These are phyloP conservation scores for Pristionchus japonicus DNA, from an alignment of 2,888 invertebrate species.

Conservation along the genomic window DNA sequence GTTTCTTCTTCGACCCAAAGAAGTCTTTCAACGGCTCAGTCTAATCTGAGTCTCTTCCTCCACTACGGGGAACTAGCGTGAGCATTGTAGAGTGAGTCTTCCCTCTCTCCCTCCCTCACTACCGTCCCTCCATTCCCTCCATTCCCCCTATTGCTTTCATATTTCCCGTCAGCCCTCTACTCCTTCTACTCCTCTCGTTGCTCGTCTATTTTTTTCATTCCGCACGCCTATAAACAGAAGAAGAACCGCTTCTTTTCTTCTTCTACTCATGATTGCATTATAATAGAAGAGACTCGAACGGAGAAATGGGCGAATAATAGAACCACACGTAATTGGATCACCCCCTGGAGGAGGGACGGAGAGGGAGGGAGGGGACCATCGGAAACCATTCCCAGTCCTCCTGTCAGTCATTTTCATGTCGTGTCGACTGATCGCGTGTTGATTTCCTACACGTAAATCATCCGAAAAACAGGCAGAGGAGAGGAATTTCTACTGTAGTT, in stretches of 20 bases:
- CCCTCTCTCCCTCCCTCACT: not conserved
- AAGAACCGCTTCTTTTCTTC: not conserved
- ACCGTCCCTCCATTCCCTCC: not conserved
- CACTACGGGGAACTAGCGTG: not conserved
- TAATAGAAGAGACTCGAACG: not conserved
- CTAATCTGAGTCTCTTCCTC: not conserved
- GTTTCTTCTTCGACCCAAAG: not conserved
- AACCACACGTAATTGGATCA: slow-evolving; percentile 2
- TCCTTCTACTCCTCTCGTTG: too few relatives aligned
- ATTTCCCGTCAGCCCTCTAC: not conserved
- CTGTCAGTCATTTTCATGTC: not conserved
- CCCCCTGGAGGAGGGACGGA: not conserved
- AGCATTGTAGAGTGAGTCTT: not conserved
- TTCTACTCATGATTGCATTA: slow-evolving; percentile 8
- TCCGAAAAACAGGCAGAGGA: not conserved
- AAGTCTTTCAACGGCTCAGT: not conserved
- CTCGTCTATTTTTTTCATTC: not conserved
- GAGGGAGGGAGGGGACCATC: not conserved
- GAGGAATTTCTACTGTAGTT: slow-evolving; percentile 6
- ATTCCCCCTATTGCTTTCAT: slow-evolving; percentile 3
- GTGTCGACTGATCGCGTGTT: not conserved
- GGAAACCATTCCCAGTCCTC: not conserved
- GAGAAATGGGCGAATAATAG: not conserved
- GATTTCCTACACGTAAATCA: not conserved
- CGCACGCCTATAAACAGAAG: not conserved